Evolutionary conservation across 2,888 invertebrate genomes (phyloP), one percentile per base, ranked within the genome.

Genomic region (Drosophila neotestacea): DNA sequence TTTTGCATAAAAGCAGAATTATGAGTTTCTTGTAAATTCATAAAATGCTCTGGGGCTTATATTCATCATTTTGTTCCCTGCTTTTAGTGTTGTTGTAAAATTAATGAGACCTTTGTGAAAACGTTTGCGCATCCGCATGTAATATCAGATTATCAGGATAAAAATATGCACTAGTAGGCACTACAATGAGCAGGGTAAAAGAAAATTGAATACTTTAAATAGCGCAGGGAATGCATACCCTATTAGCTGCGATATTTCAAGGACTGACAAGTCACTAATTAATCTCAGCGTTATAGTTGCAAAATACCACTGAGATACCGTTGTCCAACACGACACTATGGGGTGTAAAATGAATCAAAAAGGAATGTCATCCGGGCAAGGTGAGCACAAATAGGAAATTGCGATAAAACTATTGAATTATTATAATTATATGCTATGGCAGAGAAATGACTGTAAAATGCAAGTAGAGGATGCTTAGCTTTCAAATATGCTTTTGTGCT

Each of bases 1-100:
- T 54, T 66, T 62, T 50, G 38, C 67, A 73, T 62, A 50, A 65
- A 74, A 60, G 54, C 39, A 42, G 30, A 47, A 70, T 73, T 54
- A 59, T 50, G 39, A 38, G 41, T 50, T 56, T 48, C 39, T 46
- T 60, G 60, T 42, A 60, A 42, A 56, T 22, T 22, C 22, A 22
- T 41, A 39, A 16, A 54, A 41, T 46, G 36, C 46, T 46, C 28
- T 32, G 34, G 48, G 28, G 4, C 9, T 30, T 47, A n/a, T 47
- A 10, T 28, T 22, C n/a, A 4, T 42, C 9, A 28, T 39, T 16
- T 52, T 39, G 30, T 48, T 28, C n/a, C 28, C 46, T 16, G 39
- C 28, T 30, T 54, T 42, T 32, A 44, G 46, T 47, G 28, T 41
- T 59, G 47, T 66, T 59, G 47, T 66, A 38, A 63, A 68, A 64